A percentile compares a stretch with the other conserved stretches of the same genome.
phyloP scores from a whole-genome alignment of 2,113 vertebrate genomes.

The Megaceryle torquata region DNA sequence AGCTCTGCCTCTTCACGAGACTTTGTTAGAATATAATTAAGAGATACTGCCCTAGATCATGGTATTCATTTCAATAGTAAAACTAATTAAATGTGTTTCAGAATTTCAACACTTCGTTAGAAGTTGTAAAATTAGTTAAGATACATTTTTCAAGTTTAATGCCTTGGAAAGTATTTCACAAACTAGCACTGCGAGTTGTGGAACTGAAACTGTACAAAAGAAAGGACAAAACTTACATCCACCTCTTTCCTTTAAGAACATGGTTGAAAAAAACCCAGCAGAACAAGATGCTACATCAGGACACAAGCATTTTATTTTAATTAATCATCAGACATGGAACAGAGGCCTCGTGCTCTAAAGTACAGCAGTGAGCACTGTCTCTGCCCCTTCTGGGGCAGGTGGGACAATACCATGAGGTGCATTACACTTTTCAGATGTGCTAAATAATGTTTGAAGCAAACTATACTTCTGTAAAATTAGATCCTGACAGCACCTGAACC shows the following conservation, averaged over 20 bases:
- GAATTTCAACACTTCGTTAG: neutral
- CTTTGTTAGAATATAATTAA: slow-evolving; percentile 26
- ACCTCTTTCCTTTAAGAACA: neutral
- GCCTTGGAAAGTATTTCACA: slow-evolving; percentile 12
- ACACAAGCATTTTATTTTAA: neutral
- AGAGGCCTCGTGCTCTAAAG: neutral
- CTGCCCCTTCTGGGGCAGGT: neutral
- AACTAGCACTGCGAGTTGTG: neutral
- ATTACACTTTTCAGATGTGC: neutral
- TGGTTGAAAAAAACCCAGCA: neutral
- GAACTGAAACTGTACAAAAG: neutral
- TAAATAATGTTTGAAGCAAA: neutral
- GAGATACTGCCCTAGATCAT: slow-evolving; percentile 7
- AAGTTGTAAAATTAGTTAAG: neutral
- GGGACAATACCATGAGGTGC: neutral
- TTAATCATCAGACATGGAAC: neutral
- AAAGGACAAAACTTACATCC: neutral
- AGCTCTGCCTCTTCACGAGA: slow-evolving; percentile 28
- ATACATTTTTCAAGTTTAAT: neutral
- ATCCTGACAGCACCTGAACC: neutral
- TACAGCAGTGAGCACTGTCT: neutral
- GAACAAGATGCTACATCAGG: neutral
- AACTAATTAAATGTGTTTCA: neutral
- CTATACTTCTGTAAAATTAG: neutral
- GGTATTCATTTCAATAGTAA: neutral